These are phyloP conservation scores for Nephrotoma appendiculata DNA, from an alignment of 2,888 invertebrate genomes.

Conservation along the genomic window DNA sequence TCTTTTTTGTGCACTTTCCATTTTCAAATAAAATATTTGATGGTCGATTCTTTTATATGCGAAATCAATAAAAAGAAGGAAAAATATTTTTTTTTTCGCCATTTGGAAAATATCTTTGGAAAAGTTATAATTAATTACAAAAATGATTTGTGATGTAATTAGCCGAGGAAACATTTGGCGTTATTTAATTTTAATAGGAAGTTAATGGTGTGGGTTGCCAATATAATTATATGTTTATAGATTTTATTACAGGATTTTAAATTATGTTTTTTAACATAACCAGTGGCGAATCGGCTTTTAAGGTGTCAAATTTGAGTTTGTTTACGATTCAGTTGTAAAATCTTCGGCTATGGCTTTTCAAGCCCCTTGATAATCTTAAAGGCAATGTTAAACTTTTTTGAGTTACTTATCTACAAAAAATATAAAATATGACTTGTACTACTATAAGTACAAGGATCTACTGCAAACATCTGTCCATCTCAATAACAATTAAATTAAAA, in stretches of 20 bases:
- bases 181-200: background rate
- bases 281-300: background rate
- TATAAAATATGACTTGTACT: no score
- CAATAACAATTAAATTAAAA: no score
- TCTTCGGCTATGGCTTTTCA: background rate
- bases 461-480: no score
- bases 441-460: no score
- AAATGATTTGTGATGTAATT: background rate
- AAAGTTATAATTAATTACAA: background rate
- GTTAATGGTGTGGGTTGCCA: background rate
- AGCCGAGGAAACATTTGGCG: background rate
- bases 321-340: no score
- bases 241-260: background rate
- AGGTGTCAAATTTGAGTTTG: no score
- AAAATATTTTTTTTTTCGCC: background rate
- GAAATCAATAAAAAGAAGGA: background rate
- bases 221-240: background rate
- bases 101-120: background rate
- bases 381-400: no score
- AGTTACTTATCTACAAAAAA: no score
- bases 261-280: background rate
- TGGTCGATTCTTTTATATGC: background rate
- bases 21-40: background rate
- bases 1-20: background rate
- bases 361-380: no score